Base-by-base conservation (phyloP, 2,888 invertebrate genomes). In the Drosophila pegasa region DNA sequence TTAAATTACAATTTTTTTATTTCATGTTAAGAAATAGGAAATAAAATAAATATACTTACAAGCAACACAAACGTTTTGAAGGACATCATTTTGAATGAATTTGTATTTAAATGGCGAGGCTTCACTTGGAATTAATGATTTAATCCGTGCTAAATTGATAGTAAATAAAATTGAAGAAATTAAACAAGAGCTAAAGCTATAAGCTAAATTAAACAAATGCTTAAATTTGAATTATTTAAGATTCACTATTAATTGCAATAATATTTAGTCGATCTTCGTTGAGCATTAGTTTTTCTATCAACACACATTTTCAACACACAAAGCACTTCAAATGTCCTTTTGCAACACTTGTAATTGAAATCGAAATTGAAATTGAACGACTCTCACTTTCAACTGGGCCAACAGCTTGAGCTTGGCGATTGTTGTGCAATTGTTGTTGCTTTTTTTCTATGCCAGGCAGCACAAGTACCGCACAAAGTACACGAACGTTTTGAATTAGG, bases 401-500 rank as follows among this genome's bases (percentile, higher is more conserved):
- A 71, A 57, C 48, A 45, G 58, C 31, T 59, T 12, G 9, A 47
- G 45, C 45, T 59, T 65, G 55, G 52, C 48, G 56, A 41, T 61
- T 58, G 35, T 60, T 48, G 33, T 63, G 50, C 47, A 60, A 71
- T 55, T 64, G 51, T 52, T 64, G n/a, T 58, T 51, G 40, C 7
- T 38, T 45, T 31, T 27, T 57, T 55, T 60, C 38, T 20, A 59
- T 62, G 63, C 64, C 71, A 61, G 48, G 72, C 64, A 83, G 75
- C 67, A 69, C 66, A 60, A 78, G 75, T 70, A 80, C 87, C 89
- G 88, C 82, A 89, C 89, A 76, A 83, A 81, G 88, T 87, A 89
- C 87, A 87, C 84, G 80, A 88, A 77, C 86, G 89, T 74, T 86
- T 88, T 86, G 87, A 88, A 89, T 88, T 89, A 88, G 89, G 89